These are phyloP conservation scores for Syngnathus typhle DNA, from an alignment of 2,113 vertebrate species.

Conservation along the genomic window DNA sequence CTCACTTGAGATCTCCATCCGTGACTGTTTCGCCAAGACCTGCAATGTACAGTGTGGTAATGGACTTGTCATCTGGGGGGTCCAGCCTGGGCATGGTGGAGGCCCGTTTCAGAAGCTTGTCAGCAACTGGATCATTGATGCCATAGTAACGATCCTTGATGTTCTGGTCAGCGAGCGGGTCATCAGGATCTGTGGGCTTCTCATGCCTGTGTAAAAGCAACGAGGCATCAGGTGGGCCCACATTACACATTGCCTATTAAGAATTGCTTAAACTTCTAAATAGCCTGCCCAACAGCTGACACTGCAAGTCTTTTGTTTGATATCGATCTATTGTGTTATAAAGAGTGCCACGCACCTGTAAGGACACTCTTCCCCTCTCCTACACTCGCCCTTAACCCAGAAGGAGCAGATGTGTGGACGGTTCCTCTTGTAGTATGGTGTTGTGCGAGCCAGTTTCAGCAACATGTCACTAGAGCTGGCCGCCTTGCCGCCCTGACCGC, in stretches of 20 bases:
- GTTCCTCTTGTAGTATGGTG: constrained; percentile 97
- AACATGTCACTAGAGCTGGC: constrained; percentile 94
- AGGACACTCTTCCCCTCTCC: constrained; percentile 96
- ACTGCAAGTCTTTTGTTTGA: not conserved
- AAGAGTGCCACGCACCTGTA: constrained; percentile 77
- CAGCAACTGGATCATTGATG: constrained; percentile 94
- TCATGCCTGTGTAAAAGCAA: constrained; percentile 76
- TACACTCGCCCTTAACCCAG: constrained; percentile 99
- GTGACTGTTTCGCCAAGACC: constrained; percentile 91
- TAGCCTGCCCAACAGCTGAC: not conserved
- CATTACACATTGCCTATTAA: not conserved
- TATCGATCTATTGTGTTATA: not conserved
- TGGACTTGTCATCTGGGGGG: constrained; percentile 91
- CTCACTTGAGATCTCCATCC: constrained; percentile 90
- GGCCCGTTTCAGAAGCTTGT: constrained; percentile 92
- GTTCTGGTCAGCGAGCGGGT: constrained; percentile 96
- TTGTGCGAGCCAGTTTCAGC: constrained; percentile 92
- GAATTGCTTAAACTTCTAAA: not conserved
- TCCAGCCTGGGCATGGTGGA: constrained; percentile 96
- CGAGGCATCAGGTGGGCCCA: not conserved
- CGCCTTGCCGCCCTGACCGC: constrained; percentile 89
- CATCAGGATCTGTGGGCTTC: constrained; percentile 96
- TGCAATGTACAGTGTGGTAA: constrained; percentile 92
- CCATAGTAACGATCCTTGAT: constrained; percentile 98
- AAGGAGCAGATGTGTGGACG: constrained; percentile 98